Base-by-base conservation (phyloP, 2,888 invertebrate species). In the Caenorhabditis becei region DNA sequence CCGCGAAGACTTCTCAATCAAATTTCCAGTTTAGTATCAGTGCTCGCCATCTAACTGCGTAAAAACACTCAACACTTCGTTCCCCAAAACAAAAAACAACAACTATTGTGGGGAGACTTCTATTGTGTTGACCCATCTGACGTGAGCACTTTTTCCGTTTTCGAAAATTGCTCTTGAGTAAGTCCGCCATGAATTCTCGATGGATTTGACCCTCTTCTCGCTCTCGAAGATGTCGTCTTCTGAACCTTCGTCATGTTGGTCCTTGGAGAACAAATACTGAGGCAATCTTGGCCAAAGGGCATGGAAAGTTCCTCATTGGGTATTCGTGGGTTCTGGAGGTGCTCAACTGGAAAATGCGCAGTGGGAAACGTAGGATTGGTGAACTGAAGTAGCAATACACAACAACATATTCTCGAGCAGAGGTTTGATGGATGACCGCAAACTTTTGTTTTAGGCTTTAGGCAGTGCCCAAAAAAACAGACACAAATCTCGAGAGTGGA, bases 401-500 rank as follows among this genome's bases (percentile, higher is more conserved):
- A 59, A 53, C 56, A 35, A 61, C 41, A 51, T 14, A 58, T n/a
- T 44, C 35, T 26, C 16, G 1, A 16, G 54, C 35, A 62, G 18
- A 51, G 59, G 26, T 61, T 75, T 66, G 75, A 75, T 75, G 75
- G 66, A 66, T 66, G 66, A 66, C 54, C 35, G 23, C 8, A 63
- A 56, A 54, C 49, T 71, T 41, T 72, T 56, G 65, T 37, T 74
- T 44, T 24, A 65, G 44, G n/a, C 63, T 51, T 10, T 14, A 59
- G 53, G 44, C 11, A 32, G 56, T 23, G 35, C 10, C 10, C 20
- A 49, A 61, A 67, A 65, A 75, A 53, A 69, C 47, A 77, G 35
- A 62, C 59, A 65, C 63, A 71, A 70, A 71, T 71, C 77, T 75
- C 75, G 35, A 66, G 75, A 78, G 70, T 69, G 70, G 53, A 67